Base-by-base conservation (phyloP, 2,888 invertebrate species). In the Nemurella pictetii region DNA sequence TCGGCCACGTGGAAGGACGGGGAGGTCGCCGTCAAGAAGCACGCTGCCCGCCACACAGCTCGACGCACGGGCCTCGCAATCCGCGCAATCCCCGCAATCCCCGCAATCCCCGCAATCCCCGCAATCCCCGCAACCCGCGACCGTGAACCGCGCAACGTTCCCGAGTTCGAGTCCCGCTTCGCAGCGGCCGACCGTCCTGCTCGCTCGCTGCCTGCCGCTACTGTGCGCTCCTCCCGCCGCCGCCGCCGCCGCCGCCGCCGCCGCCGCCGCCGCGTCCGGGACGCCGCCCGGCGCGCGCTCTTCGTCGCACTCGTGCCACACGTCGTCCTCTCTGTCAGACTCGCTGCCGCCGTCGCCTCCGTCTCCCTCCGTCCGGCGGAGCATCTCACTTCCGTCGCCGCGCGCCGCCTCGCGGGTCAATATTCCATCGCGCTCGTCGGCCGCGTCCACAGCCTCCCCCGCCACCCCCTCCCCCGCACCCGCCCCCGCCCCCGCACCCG, bases 291-390 rank as follows among this genome's bases (percentile, higher is more conserved):
- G 27, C 75, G 75, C n/a, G 9, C 55, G 55, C 55, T n/a, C 29
- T 28, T 75, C 75, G 29, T 78, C 78, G 28, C 78, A n/a, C 78
- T 78, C 78, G 78, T 30, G 78, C 78, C 55, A 78, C 25, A 78
- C 27, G 29, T 29, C 78, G 4, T 30, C 78, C 7, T 78, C 78
- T 78, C 30, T 29, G 29, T 78, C 78, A 28, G 30, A 29, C 78
- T 78, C 75, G 75, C n/a, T 75, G 29, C 12, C 36, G 28, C 78
- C n/a, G 78, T 78, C 27, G 25, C 74, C 25, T 29, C 28, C 78
- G 28, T 15, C 29, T 0, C 27, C 78, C 78, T 4, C 78, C 78
- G 30, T 27, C 30, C 55, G 55, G 30, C 30, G 15, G 78, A n/a
- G 28, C 78, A 30, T 36, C 81, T 81, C 72, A 36, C 80, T 81